Evolutionary conservation across 2,888 invertebrate species (phyloP), one percentile per base, ranked within the genome.

Genomic region (Eupsilia transversa): DNA sequence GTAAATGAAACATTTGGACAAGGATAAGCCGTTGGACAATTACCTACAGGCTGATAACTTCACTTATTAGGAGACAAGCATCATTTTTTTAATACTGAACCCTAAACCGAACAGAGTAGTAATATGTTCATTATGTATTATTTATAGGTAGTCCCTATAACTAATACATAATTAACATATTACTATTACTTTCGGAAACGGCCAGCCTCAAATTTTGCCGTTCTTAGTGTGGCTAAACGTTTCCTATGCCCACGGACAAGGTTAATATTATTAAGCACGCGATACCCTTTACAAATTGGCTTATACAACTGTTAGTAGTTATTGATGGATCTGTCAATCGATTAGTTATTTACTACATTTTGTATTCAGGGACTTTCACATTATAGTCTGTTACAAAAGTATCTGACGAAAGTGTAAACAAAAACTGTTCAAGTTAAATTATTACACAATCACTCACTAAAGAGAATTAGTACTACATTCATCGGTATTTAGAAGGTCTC

Each of bases 261-360:
- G 83, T 80, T 83, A 86, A 83, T 80, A 72, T 56, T 33, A 38
- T 30, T 27, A 54, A 38, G 27, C 86, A 87, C 87, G 87, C 86
- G 38, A 86, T 74, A 73, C 60, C 63, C 75, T 43, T 69, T 68
- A 41, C 52, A 61, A 43, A 33, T 41, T 14, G 35, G 33, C n/a
- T 64, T 78, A 54, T 43, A 54, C 17, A 76, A 56, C 35, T 56
- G 38, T 38, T 20, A 59, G 30, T 70, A 46, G 38, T 52, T 64
- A 64, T 61, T 61, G 56, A 78, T 49, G 52, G 35, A 57, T 54
- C 20, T 59, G 38, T 41, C 66, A 57, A 67, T 76, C 66, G n/a
- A 43, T 76, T 46, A 27, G 38, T 17, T 52, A 27, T 35, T 12
- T 17, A 17, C 9, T 35, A 72, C 35, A 56, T 56, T 56, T 56